Evolutionary conservation across 2,888 invertebrate genomes (phyloP), one percentile per base, ranked within the genome.

Genomic region (Hetaerina titia): DNA sequence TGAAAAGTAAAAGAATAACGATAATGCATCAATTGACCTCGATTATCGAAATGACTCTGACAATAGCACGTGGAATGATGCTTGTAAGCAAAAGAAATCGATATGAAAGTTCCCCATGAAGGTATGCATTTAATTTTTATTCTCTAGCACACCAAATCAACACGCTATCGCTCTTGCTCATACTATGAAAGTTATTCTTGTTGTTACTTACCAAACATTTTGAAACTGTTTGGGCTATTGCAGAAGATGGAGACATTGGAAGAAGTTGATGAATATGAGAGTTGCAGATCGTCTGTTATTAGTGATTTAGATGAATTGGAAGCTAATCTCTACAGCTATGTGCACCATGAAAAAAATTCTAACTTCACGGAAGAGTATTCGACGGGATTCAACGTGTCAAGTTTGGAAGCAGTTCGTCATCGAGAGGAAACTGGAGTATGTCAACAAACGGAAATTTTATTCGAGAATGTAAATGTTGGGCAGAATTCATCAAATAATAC

Each of bases 241-340:
- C 45, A 69, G 92, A 69, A n/a, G 69, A 92, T 92, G 92, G 92
- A 92, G 69, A 69, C 64, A 56, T 92, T 56, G 69, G 92, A 92
- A 31, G 92, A 60, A 74, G 92, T 1, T 92, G 69, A 69, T 92
- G 69, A n/a, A 7, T 9, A 25, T 5, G 92, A 69, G 56, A 92
- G 92, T 31, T 92, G 92, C 69, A 64, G 92, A 92, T 92, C 92
- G 60, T 92, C 92, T 69, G 92, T 92, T 22, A 92, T 92, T 69
- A 92, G 92, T 92, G 92, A 92, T 69, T 22, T 92, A 69, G 92
- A 92, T 13, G 92, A 92, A 69, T 92, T 92, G n/a, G 92, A 92
- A 92, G 92, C 92, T 22, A 92, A 56, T n/a, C 56, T 92, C n/a
- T 92, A 92, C 56, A 69, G 92, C n/a, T 69, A 69, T 13, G 17